Conservation (phyloP, 1,140 invertebrate species). For the Wasmannia auropunctata region DNA sequence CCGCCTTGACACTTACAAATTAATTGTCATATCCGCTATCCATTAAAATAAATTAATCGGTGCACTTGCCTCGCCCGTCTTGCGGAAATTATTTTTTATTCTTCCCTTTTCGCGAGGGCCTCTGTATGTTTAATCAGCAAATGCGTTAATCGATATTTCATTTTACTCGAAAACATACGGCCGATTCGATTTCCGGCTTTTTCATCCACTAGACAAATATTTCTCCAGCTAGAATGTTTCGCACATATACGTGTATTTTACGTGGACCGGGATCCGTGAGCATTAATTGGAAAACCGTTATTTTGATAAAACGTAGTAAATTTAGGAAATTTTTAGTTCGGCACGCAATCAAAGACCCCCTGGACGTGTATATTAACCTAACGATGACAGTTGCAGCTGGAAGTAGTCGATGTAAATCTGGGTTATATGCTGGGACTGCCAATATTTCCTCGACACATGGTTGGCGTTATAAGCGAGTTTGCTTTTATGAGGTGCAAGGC, state of each 20-base stretch:
- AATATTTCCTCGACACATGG: conserved; percentile 31
- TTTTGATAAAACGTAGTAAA: background rate
- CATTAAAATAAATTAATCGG: conserved; percentile 43
- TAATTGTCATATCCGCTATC: conserved; percentile 5
- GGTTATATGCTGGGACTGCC: background rate
- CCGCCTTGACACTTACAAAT: conserved; percentile 12
- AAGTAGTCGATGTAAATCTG: conserved; percentile 47
- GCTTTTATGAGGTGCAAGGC: conserved; percentile 39
- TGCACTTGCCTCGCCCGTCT: background rate
- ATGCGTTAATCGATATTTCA: conserved; percentile 52
- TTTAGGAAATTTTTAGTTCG: conserved; percentile 20
- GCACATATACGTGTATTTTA: background rate
- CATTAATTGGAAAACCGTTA: background rate
- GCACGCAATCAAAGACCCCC: background rate
- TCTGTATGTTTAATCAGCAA: conserved; percentile 57
- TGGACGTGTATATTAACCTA: background rate
- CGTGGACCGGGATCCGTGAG: background rate
- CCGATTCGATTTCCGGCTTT: conserved; percentile 41
- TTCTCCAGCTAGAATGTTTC: conserved; percentile 18
- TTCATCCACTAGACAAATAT: conserved; percentile 38
- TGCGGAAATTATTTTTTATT: conserved; percentile 4
- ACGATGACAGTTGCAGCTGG: conserved; percentile 29
- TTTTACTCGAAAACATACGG: conserved; percentile 40
- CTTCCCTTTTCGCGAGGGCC: background rate
- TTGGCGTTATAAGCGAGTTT: conserved; percentile 11